phyloP scores from a whole-genome alignment of 2,113 vertebrate genomes.

The Mionectes macconnelli region DNA sequence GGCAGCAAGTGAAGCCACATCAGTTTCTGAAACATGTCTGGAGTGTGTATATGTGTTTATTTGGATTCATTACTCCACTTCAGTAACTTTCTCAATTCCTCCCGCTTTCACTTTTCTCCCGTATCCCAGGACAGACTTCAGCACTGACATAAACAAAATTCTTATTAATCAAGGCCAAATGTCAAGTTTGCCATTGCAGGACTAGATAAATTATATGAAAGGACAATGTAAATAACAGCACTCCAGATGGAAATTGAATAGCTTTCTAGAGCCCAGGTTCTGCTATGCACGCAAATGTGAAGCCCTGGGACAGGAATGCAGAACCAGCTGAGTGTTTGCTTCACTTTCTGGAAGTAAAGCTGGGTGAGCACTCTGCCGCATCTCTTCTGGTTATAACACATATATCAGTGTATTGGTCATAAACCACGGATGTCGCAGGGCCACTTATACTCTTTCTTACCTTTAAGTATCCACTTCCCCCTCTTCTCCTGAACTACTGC shows the following conservation, averaged over 20 bases:
- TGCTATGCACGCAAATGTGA: neutral
- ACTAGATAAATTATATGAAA: neutral
- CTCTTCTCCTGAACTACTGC: neutral
- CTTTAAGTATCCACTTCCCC: neutral
- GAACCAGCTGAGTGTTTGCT: neutral
- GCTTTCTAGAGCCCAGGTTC: neutral
- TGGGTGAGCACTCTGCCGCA: neutral
- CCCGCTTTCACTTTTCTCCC: neutral
- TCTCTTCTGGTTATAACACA: neutral
- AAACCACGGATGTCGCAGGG: neutral
- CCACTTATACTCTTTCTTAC: neutral
- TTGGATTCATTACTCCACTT: neutral
- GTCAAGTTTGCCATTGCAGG: neutral
- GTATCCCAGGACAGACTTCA: neutral
- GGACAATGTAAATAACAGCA: neutral
- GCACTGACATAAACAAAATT: neutral
- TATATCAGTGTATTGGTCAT: neutral
- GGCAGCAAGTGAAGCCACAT: neutral
- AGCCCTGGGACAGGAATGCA: neutral
- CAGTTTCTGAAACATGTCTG: neutral
- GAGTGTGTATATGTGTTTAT: neutral
- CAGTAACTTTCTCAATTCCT: neutral
- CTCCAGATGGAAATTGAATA: neutral
- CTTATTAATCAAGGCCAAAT: neutral
- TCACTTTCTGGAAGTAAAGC: neutral